Base-by-base conservation (phyloP, 1,140 invertebrate genomes). In the Helicoverpa armigera region DNA sequence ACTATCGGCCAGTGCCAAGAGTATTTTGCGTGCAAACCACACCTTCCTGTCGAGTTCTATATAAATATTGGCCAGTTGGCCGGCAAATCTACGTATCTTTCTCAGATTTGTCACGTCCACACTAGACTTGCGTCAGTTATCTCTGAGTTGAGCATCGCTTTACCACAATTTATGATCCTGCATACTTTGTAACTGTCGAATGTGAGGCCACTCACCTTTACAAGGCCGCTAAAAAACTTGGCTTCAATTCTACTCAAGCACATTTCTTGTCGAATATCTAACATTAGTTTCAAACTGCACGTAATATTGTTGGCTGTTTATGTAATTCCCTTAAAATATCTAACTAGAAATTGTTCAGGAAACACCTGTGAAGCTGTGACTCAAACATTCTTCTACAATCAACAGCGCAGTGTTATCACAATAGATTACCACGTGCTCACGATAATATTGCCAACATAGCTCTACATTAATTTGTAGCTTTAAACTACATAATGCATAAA, bases 181-280 rank as follows among this genome's bases (percentile, higher is more conserved):
- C 67, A 76, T 51, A 61, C 51, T 69, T 11, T 53, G 23, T 16
- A 43, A 43, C 35, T 51, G 23, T 61, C 70, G 56, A 82, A 70
- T 82, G 51, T 69, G 79, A 80, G 85, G 83, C 81, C 84, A 87
- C 72, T 88, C 85, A 86, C 82, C 85, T 85, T 74, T 51, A 29
- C 85, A 88, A 89, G 88, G 88, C 78, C 83, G 84, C 75, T 79
- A 75, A 83, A 79, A 56, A 58, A 69, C 60, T 67, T 43, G 51
- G 11, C 18, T 83, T 70, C 43, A 43, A 50, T 14, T 48, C 56
- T 74, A 51, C 48, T n/a, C 61, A 31, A 60, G 58, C 31, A 51
- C 43, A 7, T 35, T 61, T 76, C 58, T 76, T 65, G 48, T 14
- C 60, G 29, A 23, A 72, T 29, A 16, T 48, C 53, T 31, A 51